phyloP scores from a whole-genome alignment of 2,113 vertebrate genomes.

The Rhombomys opimus region DNA sequence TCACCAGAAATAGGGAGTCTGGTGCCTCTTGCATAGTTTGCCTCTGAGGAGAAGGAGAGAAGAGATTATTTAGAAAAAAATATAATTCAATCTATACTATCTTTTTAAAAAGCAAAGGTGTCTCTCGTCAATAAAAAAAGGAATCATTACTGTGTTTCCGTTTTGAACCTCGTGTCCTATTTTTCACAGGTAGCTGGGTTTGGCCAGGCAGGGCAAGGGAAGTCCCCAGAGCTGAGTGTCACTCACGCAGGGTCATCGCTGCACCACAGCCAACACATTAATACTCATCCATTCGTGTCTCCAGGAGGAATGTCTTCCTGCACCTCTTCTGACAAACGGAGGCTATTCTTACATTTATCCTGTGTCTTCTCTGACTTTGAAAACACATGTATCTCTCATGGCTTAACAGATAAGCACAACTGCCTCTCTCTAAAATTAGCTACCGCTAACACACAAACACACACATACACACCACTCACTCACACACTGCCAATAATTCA shows the following conservation, averaged over 20 bases:
- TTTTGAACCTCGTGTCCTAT: background rate
- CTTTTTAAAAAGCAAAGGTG: background rate
- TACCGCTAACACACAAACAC: background rate
- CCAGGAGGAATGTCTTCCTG: background rate
- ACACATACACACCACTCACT: background rate
- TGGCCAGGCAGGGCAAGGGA: background rate
- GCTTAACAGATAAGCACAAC: conserved; percentile 28
- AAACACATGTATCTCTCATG: conserved; percentile 31
- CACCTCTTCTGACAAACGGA: conserved; percentile 24
- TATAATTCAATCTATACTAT: background rate
- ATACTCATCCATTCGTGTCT: background rate
- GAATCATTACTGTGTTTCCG: background rate
- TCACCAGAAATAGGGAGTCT: conserved; percentile 94
- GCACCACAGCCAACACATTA: background rate
- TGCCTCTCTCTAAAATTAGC: conserved; percentile 63
- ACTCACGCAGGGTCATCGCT: background rate
- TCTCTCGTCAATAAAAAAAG: background rate
- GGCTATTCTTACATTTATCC: conserved; percentile 7
- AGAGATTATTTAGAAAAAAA: conserved; percentile 3
- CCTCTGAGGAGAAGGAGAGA: conserved; percentile 88
- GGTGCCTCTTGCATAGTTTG: conserved; percentile 98
- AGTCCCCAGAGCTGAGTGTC: background rate
- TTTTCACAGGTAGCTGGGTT: conserved; percentile 18
- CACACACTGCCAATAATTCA: conserved; percentile 52
- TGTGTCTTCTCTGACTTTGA: conserved; percentile 33